Evolutionary conservation across 1,140 invertebrate species (phyloP).

Genomic region (Cyclina sinensis): DNA sequence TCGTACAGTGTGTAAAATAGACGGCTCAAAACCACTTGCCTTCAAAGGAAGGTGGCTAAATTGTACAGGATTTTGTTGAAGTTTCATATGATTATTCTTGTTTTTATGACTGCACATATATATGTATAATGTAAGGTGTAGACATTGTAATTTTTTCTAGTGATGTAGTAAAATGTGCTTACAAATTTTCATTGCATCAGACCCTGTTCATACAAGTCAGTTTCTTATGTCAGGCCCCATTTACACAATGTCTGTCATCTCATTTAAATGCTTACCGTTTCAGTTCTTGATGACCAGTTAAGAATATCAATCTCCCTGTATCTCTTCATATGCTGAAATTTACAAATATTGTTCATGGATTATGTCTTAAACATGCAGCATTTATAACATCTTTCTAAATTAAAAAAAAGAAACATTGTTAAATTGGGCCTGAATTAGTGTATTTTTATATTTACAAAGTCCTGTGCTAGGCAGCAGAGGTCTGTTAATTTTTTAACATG

Average conservation of each 20-base stretch:
- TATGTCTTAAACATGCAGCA: too few relatives aligned
- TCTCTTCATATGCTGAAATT: too few relatives aligned
- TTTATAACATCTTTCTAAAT: too few relatives aligned
- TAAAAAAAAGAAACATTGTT: too few relatives aligned
- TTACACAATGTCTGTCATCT: too few relatives aligned
- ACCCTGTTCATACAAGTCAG: background rate
- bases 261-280: too few relatives aligned
- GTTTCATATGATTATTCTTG: conserved; percentile 30
- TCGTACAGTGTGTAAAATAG: background rate
- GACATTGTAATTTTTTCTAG: background rate
- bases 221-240: background rate
- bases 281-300: too few relatives aligned
- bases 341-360: too few relatives aligned
- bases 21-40: conserved; percentile 21
- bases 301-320: too few relatives aligned
- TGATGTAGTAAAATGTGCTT: conserved; percentile 13
- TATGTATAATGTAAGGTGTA: conserved; percentile 10
- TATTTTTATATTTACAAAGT: background rate
- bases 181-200: background rate
- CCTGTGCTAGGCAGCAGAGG: background rate
- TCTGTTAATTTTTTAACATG: background rate
- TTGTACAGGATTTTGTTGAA: conserved; percentile 45
- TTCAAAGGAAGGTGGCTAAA: conserved; percentile 26
- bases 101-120: conserved; percentile 26
- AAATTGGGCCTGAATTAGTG: too few relatives aligned